Percentiles rank a stretch among this genome's conserved stretches.
These are phyloP conservation scores for Tridacna crocea DNA, from an alignment of 2,888 invertebrate species.

Conservation along the genomic window DNA sequence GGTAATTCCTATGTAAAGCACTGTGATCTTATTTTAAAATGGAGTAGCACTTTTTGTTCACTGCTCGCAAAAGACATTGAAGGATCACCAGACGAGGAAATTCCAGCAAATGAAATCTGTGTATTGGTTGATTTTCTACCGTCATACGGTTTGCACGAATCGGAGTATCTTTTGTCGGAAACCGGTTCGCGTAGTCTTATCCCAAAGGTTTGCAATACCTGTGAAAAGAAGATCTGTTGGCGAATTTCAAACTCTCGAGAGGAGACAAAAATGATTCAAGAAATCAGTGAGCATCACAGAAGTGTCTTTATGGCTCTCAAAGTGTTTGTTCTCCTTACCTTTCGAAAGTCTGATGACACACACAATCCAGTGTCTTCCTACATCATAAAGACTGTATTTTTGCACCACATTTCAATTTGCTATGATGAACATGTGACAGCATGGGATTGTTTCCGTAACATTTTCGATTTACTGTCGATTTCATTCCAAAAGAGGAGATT, in stretches of 20 bases:
- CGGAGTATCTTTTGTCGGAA: neutral
- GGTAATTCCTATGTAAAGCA: neutral
- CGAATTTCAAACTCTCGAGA: neutral
- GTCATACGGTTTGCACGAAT: neutral
- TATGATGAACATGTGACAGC: neutral
- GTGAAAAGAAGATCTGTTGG: neutral
- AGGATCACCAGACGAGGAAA: too few relatives aligned
- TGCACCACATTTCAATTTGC: neutral
- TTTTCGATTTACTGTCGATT: neutral
- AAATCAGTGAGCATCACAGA: neutral
- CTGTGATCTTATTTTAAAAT: conserved; percentile 1
- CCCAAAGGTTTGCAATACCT: neutral
- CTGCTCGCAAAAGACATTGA: neutral
- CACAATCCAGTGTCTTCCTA: neutral
- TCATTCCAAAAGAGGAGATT: neutral
- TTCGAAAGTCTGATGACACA: neutral
- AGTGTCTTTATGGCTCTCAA: neutral
- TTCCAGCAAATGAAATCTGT: neutral
- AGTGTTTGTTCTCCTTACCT: neutral
- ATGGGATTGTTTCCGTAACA: neutral
- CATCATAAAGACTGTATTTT: conserved; percentile 9
- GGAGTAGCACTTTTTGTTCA: neutral
- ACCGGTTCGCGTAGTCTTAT: neutral
- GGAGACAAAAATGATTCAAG: neutral
- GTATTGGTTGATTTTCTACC: conserved; percentile 9